These are phyloP conservation scores for Chlorops oryzae DNA, from an alignment of 1,140 invertebrate genomes.

Conservation along the genomic window DNA sequence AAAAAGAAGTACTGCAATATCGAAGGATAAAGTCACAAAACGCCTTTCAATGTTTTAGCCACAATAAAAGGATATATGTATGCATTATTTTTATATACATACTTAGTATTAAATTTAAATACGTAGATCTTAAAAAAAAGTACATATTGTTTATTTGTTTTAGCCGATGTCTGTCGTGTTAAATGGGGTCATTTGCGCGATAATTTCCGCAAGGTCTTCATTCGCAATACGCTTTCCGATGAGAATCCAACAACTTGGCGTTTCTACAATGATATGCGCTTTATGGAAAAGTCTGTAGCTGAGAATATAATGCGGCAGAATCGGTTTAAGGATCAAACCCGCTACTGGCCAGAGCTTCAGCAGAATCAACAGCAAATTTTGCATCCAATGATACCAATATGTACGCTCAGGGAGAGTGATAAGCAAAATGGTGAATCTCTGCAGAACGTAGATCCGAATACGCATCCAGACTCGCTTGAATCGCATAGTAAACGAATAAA, in stretches of 20 bases:
- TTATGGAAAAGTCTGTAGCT: slow-evolving; percentile 38
- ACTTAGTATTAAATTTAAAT: neutral
- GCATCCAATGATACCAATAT: no score
- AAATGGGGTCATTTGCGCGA: slow-evolving; percentile 40
- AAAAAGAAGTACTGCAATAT: no score
- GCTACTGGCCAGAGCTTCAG: slow-evolving; percentile 4
- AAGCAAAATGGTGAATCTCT: no score
- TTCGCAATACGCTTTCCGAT: slow-evolving; percentile 38
- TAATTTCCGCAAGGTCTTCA: slow-evolving; percentile 42
- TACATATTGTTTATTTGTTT: neutral
- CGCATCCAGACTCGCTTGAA: neutral
- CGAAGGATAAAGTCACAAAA: no score
- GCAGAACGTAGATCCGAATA: slow-evolving; percentile 3
- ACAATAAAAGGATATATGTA: no score
- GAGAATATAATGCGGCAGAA: slow-evolving; percentile 37
- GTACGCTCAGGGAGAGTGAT: no score
- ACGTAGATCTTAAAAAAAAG: neutral
- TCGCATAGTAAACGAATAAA: slow-evolving; percentile 26
- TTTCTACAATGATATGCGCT: slow-evolving; percentile 42
- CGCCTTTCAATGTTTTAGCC: no score
- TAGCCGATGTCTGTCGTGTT: slow-evolving; percentile 38
- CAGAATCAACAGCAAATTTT: neutral
- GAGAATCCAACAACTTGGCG: slow-evolving; percentile 39
- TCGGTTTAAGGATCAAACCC: slow-evolving; percentile 11
- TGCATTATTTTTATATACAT: no score